Conservation (phyloP, 1,140 invertebrate species). For the Megathymus violae region DNA sequence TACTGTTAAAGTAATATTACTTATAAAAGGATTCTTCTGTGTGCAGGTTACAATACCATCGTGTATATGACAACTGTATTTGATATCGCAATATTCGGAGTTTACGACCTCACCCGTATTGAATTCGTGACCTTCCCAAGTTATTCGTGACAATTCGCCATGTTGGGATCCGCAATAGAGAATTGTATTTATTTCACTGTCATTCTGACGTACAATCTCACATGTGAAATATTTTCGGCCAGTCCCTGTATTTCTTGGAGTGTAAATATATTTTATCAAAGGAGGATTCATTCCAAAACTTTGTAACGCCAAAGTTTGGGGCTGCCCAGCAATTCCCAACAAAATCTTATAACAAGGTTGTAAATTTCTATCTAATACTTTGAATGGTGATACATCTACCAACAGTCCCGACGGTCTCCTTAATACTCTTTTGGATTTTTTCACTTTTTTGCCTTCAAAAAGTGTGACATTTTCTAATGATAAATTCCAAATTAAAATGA, state of each 20-base stretch:
- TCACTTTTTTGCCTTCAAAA: constrained; percentile 75
- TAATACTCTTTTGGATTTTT: constrained; percentile 77
- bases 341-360: constrained; percentile 85
- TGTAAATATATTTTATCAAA: constrained; percentile 57
- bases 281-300: constrained; percentile 69
- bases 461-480: constrained; percentile 70
- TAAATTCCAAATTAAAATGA: constrained; percentile 89
- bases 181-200: constrained; percentile 69
- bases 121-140: constrained; percentile 86
- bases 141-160: constrained; percentile 82
- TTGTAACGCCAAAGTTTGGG: constrained; percentile 68
- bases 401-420: constrained; percentile 83
- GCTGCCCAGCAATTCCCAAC: constrained; percentile 72
- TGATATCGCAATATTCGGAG: constrained; percentile 80
- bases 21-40: constrained; percentile 83
- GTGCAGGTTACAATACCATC: constrained; percentile 86
- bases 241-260: constrained; percentile 66
- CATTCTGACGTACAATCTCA: constrained; percentile 60
- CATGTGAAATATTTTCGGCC: constrained; percentile 77
- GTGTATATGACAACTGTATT: constrained; percentile 84
- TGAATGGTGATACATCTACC: constrained; percentile 84
- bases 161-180: constrained; percentile 73
- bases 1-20: constrained; percentile 80
- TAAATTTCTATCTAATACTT: constrained; percentile 84
- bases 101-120: constrained; percentile 84